phyloP scores from a whole-genome alignment of 2,797 vertebrate genomes.

The Aselliscus stoliczkanus region DNA sequence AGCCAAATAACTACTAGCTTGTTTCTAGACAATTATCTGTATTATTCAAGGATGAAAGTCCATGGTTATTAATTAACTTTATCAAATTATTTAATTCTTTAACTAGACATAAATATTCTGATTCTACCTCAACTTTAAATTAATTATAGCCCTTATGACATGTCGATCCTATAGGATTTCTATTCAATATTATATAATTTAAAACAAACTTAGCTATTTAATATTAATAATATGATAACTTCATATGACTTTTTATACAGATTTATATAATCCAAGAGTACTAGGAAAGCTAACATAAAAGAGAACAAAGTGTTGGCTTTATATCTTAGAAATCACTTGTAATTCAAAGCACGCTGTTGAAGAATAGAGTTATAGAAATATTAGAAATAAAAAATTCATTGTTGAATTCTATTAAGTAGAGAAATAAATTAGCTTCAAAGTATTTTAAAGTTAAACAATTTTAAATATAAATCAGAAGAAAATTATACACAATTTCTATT shows the following conservation, averaged over 20 bases:
- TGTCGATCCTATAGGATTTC: background rate
- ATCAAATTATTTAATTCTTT: background rate
- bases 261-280: background rate
- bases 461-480: constrained; percentile 67
- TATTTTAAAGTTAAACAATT: constrained; percentile 59
- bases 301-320: background rate
- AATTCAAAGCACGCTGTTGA: background rate
- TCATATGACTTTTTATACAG: background rate
- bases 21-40: background rate
- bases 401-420: constrained; percentile 45
- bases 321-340: background rate
- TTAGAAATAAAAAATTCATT: constrained; percentile 57
- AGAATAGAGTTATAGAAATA: constrained; percentile 34
- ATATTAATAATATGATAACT: background rate
- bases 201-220: background rate
- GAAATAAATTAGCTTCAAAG: constrained; percentile 65
- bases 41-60: background rate
- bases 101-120: background rate
- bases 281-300: background rate
- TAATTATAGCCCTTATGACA: background rate
- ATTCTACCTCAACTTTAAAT: background rate
- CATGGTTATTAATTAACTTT: background rate
- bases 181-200: background rate
- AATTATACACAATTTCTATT: constrained; percentile 38
- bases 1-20: background rate